A percentile compares a stretch with the other conserved stretches of the same genome.
These are phyloP conservation scores for Montipora capitata DNA, from an alignment of 92 coral and sea anemone species.

Conservation along the genomic window DNA sequence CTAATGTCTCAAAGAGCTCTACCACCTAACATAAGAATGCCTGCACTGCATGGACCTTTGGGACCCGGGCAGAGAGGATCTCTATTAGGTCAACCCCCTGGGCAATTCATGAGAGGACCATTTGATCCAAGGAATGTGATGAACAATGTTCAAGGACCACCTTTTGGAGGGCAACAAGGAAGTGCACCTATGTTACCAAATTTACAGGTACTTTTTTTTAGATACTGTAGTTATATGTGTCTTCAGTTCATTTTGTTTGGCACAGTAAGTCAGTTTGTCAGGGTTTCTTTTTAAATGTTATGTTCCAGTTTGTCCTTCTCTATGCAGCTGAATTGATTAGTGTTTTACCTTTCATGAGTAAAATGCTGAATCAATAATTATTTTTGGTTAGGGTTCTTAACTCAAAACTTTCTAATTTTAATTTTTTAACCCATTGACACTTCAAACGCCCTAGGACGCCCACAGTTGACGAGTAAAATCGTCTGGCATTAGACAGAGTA, in stretches of 20 bases:
- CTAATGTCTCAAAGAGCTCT: constrained; percentile 83
- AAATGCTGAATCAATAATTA: too few relatives aligned
- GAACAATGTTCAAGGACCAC: constrained; percentile 75
- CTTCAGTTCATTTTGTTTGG: neutral
- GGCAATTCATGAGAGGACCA: constrained; percentile 62
- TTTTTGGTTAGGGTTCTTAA: too few relatives aligned
- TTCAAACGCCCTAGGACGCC: too few relatives aligned
- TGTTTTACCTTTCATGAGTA: too few relatives aligned
- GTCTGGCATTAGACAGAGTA: too few relatives aligned
- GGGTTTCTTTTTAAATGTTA: neutral
- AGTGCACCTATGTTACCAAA: constrained; percentile 71
- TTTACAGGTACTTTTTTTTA: constrained; percentile 71
- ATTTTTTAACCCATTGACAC: too few relatives aligned
- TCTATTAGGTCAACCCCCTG: constrained; percentile 79
- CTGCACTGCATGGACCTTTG: constrained; percentile 73
- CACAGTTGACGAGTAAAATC: too few relatives aligned
- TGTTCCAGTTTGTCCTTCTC: too few relatives aligned
- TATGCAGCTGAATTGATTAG: too few relatives aligned
- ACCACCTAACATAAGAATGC: constrained; percentile 76
- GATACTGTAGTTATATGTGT: neutral
- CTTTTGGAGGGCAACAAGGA: constrained; percentile 71
- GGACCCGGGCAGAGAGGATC: constrained; percentile 66
- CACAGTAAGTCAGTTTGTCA: neutral
- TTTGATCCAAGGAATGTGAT: constrained; percentile 74
- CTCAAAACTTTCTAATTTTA: too few relatives aligned